These are phyloP conservation scores for Glomeris maerens DNA, from an alignment of 1,140 invertebrate species.

Conservation along the genomic window DNA sequence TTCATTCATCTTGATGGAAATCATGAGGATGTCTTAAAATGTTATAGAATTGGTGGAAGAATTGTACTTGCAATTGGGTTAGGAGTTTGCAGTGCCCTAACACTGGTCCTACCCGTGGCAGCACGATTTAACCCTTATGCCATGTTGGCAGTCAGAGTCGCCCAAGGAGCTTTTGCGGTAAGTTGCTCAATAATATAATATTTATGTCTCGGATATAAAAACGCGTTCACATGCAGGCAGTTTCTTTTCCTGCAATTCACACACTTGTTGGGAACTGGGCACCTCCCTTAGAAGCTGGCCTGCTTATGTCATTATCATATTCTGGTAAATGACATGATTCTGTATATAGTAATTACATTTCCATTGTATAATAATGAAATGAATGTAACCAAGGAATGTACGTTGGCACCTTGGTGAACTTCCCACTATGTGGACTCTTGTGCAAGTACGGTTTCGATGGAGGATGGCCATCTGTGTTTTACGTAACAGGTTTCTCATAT, in stretches of 20 bases:
- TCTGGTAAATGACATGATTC: slow-evolving; percentile 24
- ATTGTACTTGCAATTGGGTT: slow-evolving; percentile 27
- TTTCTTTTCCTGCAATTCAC: slow-evolving; percentile 39
- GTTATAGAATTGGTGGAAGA: slow-evolving; percentile 28
- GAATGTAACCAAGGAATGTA: slow-evolving; percentile 16
- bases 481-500: slow-evolving; percentile 22
- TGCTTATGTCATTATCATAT: slow-evolving; percentile 30
- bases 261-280: slow-evolving; percentile 40
- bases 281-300: slow-evolving; percentile 32
- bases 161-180: slow-evolving; percentile 31
- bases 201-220: no score
- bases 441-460: slow-evolving; percentile 29
- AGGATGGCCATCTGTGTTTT: slow-evolving; percentile 35
- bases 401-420: slow-evolving; percentile 29
- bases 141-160: slow-evolving; percentile 28
- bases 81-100: slow-evolving; percentile 27
- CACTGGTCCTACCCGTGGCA: slow-evolving; percentile 30
- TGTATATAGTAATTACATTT: no score
- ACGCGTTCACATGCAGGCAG: slow-evolving; percentile 32
- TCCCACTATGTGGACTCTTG: slow-evolving; percentile 30
- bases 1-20: no score
- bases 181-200: neutral
- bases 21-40: no score
- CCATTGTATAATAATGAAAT: neutral
- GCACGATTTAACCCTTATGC: slow-evolving; percentile 27